phyloP scores from a whole-genome alignment of 2,888 invertebrate species.

The Cacoxenus indagator region DNA sequence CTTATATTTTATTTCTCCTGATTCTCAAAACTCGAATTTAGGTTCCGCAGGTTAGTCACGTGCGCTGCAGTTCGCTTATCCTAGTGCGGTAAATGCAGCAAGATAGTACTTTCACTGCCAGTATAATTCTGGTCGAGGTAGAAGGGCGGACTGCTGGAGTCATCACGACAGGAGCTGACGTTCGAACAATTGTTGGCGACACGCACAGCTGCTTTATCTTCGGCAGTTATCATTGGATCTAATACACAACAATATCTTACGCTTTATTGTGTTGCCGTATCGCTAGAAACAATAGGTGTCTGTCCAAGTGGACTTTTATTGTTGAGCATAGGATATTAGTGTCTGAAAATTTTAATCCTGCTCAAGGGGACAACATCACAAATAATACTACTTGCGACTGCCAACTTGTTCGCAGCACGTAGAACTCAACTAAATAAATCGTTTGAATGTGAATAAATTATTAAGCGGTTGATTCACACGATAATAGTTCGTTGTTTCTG shows the following conservation, averaged over 20 bases:
- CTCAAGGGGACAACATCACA: no score
- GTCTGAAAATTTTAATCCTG: no score
- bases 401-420: no score
- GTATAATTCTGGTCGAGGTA: neutral
- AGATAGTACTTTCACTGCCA: conserved; percentile 23
- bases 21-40: conserved; percentile 40
- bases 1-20: conserved; percentile 22
- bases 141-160: conserved; percentile 48
- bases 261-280: conserved; percentile 73
- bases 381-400: no score
- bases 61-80: conserved; percentile 25
- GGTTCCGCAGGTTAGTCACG: conserved; percentile 36
- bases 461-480: no score
- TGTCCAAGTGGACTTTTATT: no score
- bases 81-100: conserved; percentile 42
- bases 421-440: no score
- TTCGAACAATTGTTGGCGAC: conserved; percentile 40
- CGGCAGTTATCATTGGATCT: conserved; percentile 46
- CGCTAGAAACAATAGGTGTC: no score
- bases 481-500: no score
- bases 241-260: conserved; percentile 72
- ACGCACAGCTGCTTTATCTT: conserved; percentile 13
- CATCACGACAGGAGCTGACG: conserved; percentile 38
- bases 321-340: no score
- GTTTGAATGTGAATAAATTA: no score